These are phyloP conservation scores for Pampusana beccarii DNA, from an alignment of 2,113 vertebrate genomes.

Conservation along the genomic window DNA sequence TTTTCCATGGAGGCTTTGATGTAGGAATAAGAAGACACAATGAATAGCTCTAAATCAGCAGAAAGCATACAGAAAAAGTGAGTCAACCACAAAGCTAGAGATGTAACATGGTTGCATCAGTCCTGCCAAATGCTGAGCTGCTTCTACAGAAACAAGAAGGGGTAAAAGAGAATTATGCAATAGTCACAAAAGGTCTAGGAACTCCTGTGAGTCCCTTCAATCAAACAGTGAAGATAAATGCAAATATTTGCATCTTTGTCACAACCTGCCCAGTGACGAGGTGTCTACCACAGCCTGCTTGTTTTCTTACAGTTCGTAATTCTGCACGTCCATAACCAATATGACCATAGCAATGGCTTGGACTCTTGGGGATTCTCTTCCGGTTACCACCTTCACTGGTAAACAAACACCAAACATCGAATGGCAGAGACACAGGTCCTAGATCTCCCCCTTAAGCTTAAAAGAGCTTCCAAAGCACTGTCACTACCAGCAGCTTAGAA, in stretches of 20 bases:
- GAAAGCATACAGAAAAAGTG: not conserved
- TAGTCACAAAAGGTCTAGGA: not conserved
- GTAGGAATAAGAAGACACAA: not conserved
- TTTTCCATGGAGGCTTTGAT: not conserved
- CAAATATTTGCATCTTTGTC: not conserved
- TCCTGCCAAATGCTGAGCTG: not conserved
- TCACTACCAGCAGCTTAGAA: not conserved
- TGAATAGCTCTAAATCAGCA: not conserved
- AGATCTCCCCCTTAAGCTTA: not conserved
- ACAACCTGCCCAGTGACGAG: not conserved
- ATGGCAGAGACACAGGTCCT: not conserved
- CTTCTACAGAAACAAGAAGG: not conserved
- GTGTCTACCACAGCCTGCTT: not conserved
- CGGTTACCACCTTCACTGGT: not conserved
- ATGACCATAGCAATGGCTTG: not conserved
- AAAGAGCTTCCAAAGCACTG: not conserved
- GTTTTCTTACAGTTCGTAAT: not conserved
- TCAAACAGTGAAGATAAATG: not conserved
- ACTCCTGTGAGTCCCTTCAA: not conserved
- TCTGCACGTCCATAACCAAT: rapidly evolving
- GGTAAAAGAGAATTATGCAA: not conserved
- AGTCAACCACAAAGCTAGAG: not conserved
- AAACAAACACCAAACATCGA: not conserved
- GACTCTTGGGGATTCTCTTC: not conserved
- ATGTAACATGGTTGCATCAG: not conserved